Evolutionary conservation across 2,113 vertebrate species (phyloP).

Genomic region (Muntiacus reevesi): DNA sequence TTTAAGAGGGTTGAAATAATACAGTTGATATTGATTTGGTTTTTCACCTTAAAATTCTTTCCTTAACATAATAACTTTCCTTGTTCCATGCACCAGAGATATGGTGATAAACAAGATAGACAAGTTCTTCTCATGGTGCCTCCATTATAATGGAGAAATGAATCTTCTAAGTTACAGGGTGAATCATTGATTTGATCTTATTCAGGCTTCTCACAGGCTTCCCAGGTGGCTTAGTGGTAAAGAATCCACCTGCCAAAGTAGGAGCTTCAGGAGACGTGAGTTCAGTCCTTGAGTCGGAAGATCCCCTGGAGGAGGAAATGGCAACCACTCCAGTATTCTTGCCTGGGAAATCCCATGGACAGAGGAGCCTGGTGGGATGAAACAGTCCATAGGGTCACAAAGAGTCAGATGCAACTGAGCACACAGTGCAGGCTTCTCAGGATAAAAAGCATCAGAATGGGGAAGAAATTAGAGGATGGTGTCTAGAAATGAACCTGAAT

Average conservation of each 20-base stretch:
- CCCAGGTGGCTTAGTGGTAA: background rate
- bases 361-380: background rate
- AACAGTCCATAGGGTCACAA: background rate
- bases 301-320: background rate
- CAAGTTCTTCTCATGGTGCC: background rate
- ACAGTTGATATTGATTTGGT: background rate
- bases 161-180: background rate
- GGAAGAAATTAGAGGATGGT: background rate
- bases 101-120: background rate
- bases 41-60: constrained; percentile 8
- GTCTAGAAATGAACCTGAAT: background rate
- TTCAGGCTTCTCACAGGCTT: background rate
- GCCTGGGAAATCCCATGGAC: background rate
- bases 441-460: background rate
- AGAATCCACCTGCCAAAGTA: background rate
- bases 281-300: background rate
- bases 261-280: background rate
- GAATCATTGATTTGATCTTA: background rate
- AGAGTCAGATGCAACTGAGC: background rate
- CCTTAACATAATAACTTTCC: background rate
- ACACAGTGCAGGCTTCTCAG: background rate
- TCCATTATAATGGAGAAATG: background rate
- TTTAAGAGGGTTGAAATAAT: constrained; percentile 32
- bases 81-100: background rate
- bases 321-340: background rate